phyloP scores from a whole-genome alignment of 2,888 invertebrate genomes.

The Andrena bucephala region DNA sequence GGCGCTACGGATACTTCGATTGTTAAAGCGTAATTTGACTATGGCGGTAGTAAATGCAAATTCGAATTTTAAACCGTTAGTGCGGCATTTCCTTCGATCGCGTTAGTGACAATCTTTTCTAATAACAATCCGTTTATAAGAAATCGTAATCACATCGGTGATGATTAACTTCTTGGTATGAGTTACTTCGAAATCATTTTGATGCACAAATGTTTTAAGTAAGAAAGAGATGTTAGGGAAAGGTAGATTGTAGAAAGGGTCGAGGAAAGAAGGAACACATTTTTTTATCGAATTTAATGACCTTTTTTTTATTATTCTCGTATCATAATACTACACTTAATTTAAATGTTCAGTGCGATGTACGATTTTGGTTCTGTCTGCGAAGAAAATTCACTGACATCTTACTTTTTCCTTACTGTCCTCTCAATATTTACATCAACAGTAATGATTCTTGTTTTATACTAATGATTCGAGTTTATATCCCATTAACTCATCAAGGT shows the following conservation, averaged over 20 bases:
- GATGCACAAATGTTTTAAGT: not conserved
- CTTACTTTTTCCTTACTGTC: conserved; percentile 26
- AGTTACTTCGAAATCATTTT: not conserved
- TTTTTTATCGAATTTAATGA: conserved; percentile 48
- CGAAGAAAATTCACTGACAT: conserved; percentile 20
- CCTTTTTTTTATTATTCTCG: conserved; percentile 57
- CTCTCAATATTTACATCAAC: conserved; percentile 61
- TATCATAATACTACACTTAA: conserved; percentile 73
- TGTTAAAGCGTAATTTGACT: conserved; percentile 19
- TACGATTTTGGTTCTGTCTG: conserved; percentile 35
- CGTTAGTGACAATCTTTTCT: not conserved
- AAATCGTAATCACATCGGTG: too few species aligned
- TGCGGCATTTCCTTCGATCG: not conserved
- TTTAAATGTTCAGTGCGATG: conserved; percentile 37
- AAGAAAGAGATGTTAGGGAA: not conserved
- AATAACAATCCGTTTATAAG: too few species aligned
- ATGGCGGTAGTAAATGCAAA: conserved; percentile 13
- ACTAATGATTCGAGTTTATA: conserved; percentile 23
- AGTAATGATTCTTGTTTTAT: conserved; percentile 24
- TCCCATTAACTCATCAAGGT: conserved; percentile 28
- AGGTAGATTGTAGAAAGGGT: too few species aligned
- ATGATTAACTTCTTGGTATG: not conserved
- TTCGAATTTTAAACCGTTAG: conserved; percentile 13
- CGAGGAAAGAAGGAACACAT: not conserved
- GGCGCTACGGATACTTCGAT: conserved; percentile 1